These are phyloP conservation scores for Decapterus maruadsi DNA, from an alignment of 2,797 vertebrate genomes.

Conservation along the genomic window DNA sequence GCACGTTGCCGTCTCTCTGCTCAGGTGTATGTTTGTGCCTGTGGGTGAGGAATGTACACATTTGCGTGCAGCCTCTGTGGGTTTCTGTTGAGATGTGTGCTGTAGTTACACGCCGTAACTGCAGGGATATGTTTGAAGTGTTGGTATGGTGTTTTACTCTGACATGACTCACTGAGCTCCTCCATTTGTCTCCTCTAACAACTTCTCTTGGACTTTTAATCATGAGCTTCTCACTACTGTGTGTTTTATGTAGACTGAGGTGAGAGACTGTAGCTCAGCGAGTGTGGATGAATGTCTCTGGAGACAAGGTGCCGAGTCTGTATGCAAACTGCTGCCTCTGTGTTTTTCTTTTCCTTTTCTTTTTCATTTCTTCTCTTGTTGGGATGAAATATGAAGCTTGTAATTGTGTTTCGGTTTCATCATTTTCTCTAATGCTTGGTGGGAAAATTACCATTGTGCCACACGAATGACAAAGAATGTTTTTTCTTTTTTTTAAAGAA, in stretches of 20 bases:
- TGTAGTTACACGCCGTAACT: slow-evolving; percentile 1
- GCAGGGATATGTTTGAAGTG: not conserved
- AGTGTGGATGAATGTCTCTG: slow-evolving; percentile 4
- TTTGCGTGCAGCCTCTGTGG: slow-evolving; percentile 2
- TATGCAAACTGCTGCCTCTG: not conserved
- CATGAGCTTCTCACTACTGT: not conserved
- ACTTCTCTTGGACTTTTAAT: slow-evolving; percentile 7
- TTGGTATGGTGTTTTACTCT: slow-evolving; percentile 2
- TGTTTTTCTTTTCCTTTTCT: not conserved
- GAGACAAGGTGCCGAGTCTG: not conserved
- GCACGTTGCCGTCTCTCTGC: not conserved
- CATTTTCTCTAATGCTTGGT: not conserved
- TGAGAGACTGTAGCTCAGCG: not conserved
- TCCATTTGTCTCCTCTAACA: not conserved
- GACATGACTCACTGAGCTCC: not conserved
- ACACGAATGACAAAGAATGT: not conserved
- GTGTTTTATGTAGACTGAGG: not conserved
- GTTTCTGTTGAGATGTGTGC: not conserved
- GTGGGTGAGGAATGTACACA: not conserved
- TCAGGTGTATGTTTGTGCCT: slow-evolving; percentile 14
- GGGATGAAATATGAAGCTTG: slow-evolving; percentile 1
- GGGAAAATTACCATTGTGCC: not conserved
- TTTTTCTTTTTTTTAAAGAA: not conserved
- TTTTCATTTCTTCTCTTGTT: not conserved
- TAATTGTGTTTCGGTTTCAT: not conserved